These are phyloP conservation scores for Mellivora capensis DNA, from an alignment of 2,113 vertebrate species.

Conservation along the genomic window DNA sequence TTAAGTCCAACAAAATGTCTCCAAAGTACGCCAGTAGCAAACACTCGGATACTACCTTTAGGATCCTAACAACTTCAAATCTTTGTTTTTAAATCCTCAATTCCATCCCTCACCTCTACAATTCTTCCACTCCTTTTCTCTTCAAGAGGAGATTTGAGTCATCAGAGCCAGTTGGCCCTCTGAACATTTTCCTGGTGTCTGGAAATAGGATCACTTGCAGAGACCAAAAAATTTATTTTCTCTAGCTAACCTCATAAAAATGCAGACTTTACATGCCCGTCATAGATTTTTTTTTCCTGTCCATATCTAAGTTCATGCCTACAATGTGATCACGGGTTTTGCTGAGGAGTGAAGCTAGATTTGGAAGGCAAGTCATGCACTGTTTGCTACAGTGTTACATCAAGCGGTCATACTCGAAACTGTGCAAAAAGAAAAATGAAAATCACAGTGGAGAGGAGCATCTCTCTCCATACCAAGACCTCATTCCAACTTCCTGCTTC, in stretches of 20 bases:
- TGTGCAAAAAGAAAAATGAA: not conserved
- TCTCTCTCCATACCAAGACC: not conserved
- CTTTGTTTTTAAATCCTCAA: not conserved
- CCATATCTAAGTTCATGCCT: not conserved
- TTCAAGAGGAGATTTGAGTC: not conserved
- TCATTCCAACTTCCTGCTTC: not conserved
- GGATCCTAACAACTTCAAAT: not conserved
- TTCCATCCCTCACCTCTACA: not conserved
- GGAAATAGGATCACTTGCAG: constrained; percentile 46
- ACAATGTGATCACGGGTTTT: not conserved
- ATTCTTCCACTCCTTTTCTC: not conserved
- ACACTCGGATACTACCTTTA: not conserved
- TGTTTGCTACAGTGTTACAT: not conserved
- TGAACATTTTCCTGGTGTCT: constrained; percentile 33
- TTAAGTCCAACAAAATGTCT: constrained; percentile 6
- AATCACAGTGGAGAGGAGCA: not conserved
- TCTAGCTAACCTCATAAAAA: constrained; percentile 51
- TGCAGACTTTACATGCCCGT: not conserved
- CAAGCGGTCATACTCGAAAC: not conserved
- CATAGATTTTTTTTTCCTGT: not conserved
- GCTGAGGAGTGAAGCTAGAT: not conserved
- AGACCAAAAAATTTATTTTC: constrained; percentile 43
- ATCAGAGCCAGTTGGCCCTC: constrained; percentile 25
- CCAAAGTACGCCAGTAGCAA: not conserved
- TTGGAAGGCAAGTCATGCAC: not conserved